Conservation (phyloP, 2,797 vertebrate genomes). For the Hypotaenidia philippensis region DNA sequence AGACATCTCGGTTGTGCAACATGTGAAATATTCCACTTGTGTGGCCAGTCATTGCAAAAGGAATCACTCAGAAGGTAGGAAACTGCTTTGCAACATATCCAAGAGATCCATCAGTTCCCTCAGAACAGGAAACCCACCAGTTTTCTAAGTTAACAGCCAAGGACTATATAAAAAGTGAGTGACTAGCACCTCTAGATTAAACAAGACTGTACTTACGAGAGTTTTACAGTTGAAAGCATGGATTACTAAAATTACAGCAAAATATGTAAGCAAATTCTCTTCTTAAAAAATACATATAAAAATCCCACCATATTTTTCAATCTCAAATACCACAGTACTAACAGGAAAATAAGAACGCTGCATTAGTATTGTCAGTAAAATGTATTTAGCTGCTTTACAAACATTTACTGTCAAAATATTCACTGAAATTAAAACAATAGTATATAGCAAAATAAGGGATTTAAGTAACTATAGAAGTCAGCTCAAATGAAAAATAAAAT, state of each 20-base stretch:
- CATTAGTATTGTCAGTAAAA: not conserved
- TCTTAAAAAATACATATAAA: not conserved
- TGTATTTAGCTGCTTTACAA: not conserved
- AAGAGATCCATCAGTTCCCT: not conserved
- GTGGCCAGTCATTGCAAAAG: not conserved
- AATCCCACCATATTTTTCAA: not conserved
- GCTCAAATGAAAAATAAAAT: not conserved
- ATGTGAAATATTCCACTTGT: not conserved
- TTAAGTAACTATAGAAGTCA: not conserved
- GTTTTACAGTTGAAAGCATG: not conserved
- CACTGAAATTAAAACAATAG: not conserved
- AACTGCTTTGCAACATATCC: not conserved
- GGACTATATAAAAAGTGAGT: not conserved
- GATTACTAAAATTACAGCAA: not conserved
- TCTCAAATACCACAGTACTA: not conserved
- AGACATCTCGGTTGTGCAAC: not conserved
- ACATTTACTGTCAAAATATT: not conserved
- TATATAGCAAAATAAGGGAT: not conserved
- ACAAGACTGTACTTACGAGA: not conserved
- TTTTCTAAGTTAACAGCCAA: not conserved
- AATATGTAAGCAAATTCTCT: not conserved
- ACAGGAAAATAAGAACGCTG: not conserved
- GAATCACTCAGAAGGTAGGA: not conserved
- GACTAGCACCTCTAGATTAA: not conserved
- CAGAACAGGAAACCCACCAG: not conserved